phyloP scores from a whole-genome alignment of 2,888 invertebrate genomes.

The Odiellus spinosus region DNA sequence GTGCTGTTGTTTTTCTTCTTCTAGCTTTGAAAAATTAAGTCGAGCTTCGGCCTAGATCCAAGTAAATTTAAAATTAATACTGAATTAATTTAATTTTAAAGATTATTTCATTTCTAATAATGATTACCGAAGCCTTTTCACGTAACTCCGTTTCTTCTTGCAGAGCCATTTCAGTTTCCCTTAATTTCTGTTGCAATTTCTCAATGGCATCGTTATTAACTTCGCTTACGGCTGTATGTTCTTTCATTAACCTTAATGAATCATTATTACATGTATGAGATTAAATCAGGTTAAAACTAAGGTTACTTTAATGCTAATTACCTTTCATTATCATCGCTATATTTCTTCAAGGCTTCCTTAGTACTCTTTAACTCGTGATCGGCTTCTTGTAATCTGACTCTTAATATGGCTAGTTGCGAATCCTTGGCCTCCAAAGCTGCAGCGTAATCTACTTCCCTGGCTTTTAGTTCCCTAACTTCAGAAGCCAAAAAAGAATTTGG shows the following conservation, averaged over 20 bases:
- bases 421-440: conserved; percentile 34
- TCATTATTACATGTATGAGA: neutral
- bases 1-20: conserved; percentile 35
- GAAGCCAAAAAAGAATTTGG: too few species aligned
- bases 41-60: conserved; percentile 27
- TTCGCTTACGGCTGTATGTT: conserved; percentile 32
- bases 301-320: neutral
- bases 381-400: conserved; percentile 34
- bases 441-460: conserved; percentile 30
- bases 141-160: conserved; percentile 29
- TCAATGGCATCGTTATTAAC: conserved; percentile 32
- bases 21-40: conserved; percentile 29
- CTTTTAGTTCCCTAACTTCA: conserved; percentile 26
- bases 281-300: neutral
- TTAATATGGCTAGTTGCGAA: conserved; percentile 31
- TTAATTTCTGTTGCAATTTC: conserved; percentile 29
- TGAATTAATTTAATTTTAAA: too few species aligned
- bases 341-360: conserved; percentile 22
- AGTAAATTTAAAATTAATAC: conserved; percentile 3
- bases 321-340: conserved; percentile 25
- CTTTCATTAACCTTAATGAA: conserved; percentile 29
- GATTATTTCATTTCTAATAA: too few species aligned
- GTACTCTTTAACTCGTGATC: conserved; percentile 27
- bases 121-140: conserved; percentile 23
- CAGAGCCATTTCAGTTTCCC: conserved; percentile 31